A percentile compares a stretch with the other conserved stretches of the same genome.
Evolutionary conservation across 2,113 vertebrate genomes (phyloP).

Genomic region (Acrocephalus arundinaceus): DNA sequence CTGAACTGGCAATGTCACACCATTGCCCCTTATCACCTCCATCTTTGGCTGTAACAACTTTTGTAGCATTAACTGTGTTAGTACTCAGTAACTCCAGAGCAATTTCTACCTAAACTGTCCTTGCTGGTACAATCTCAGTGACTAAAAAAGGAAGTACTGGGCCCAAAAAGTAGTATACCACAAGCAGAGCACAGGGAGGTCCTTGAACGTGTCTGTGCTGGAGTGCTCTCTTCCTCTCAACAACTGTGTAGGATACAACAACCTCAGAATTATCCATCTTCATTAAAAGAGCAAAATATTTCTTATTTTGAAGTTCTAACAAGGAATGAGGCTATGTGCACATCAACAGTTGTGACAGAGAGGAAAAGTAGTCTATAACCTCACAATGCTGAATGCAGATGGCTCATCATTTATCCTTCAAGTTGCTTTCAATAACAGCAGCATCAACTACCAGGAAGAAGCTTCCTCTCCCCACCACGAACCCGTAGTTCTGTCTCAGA

Average conservation of each 20-base stretch:
- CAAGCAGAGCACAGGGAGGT: background rate
- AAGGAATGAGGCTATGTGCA: background rate
- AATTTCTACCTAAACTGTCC: background rate
- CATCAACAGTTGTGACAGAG: background rate
- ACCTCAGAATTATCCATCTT: background rate
- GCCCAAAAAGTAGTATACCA: background rate
- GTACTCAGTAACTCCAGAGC: background rate
- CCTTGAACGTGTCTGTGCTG: background rate
- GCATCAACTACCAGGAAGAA: background rate
- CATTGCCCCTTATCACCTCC: background rate
- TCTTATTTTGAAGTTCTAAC: background rate
- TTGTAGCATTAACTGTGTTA: background rate
- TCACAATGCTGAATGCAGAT: background rate
- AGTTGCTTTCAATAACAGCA: background rate
- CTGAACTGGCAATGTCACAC: background rate
- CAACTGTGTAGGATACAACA: background rate
- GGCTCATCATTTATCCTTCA: background rate
- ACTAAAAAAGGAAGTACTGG: background rate
- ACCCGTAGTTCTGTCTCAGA: background rate
- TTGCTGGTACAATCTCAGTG: background rate
- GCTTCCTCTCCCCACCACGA: background rate
- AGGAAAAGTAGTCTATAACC: background rate
- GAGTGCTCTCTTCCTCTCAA: background rate
- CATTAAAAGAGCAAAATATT: background rate
- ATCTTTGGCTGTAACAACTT: background rate